These are phyloP conservation scores for Pristionchus arcanus DNA, from an alignment of 2,888 invertebrate genomes.

Conservation along the genomic window DNA sequence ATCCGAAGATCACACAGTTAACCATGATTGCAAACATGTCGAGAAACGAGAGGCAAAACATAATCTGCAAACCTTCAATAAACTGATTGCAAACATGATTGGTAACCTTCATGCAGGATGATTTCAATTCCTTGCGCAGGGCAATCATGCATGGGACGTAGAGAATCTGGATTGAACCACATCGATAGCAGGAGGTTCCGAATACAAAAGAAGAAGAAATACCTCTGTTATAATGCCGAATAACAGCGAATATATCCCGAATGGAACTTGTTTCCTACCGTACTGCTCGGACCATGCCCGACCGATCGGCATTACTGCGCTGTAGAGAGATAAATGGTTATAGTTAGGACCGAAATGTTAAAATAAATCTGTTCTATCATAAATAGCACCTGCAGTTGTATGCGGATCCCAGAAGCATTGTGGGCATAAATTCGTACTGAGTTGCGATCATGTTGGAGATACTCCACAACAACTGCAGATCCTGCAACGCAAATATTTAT, in stretches of 20 bases:
- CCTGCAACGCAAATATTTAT: too few relatives aligned
- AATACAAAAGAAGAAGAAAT: neutral
- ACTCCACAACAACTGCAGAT: too few relatives aligned
- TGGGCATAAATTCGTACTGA: neutral
- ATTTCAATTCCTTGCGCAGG: neutral
- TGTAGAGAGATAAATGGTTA: neutral
- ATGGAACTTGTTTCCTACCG: neutral
- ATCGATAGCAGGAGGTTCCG: neutral
- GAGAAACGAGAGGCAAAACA: conserved; percentile 2
- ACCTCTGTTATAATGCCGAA: neutral
- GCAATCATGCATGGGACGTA: neutral
- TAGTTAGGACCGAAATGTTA: neutral
- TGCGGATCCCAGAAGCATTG: neutral
- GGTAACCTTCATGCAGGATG: neutral
- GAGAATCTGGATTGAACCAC: neutral
- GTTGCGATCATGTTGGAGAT: neutral
- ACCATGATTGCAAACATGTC: neutral
- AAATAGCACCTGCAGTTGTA: neutral
- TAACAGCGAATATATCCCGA: neutral
- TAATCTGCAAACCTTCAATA: neutral
- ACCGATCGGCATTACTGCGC: neutral
- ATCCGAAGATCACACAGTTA: neutral
- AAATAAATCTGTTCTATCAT: neutral
- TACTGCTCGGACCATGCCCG: neutral
- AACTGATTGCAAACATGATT: neutral